Percentiles rank a stretch among this genome's conserved stretches.
Conservation (phyloP, 1,140 invertebrate species). For the Atta colombica region DNA sequence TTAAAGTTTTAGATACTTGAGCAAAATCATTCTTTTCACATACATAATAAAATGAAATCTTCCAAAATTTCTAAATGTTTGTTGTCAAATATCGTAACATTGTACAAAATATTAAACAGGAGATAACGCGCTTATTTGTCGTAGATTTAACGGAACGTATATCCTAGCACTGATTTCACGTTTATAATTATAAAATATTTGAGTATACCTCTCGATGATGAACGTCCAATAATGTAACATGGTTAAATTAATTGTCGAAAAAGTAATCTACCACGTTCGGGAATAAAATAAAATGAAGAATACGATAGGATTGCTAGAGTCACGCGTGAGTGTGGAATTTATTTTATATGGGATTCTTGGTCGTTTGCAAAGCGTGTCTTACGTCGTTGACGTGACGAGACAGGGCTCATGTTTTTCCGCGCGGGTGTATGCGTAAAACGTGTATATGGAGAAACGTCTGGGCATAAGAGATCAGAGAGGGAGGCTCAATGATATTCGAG, state of each 20-base stretch:
- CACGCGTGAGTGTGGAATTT: constrained; percentile 7
- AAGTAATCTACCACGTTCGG: not conserved
- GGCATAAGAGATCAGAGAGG: not conserved
- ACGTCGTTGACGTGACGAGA: constrained; percentile 38
- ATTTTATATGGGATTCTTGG: constrained; percentile 32
- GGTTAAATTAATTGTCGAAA: constrained; percentile 22
- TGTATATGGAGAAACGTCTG: constrained; percentile 16
- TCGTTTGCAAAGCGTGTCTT: constrained; percentile 21
- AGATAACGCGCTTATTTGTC: not conserved
- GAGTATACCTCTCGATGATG: not conserved
- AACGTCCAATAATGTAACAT: not conserved
- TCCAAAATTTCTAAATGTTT: not conserved
- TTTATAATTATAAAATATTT: constrained; percentile 24
- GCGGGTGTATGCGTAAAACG: constrained; percentile 5
- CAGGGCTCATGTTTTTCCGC: constrained; percentile 12
- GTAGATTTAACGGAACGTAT: not conserved
- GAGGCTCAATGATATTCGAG: constrained; percentile 27
- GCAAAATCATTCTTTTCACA: no score
- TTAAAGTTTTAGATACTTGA: no score
- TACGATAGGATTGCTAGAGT: not conserved
- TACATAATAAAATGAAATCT: constrained; percentile 4
- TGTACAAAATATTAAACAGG: not conserved
- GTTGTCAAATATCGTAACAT: not conserved
- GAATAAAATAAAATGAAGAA: constrained; percentile 14
- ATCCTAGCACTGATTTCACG: not conserved